Conservation (phyloP, 1,140 invertebrate species). For the Kradibia gibbosae region DNA sequence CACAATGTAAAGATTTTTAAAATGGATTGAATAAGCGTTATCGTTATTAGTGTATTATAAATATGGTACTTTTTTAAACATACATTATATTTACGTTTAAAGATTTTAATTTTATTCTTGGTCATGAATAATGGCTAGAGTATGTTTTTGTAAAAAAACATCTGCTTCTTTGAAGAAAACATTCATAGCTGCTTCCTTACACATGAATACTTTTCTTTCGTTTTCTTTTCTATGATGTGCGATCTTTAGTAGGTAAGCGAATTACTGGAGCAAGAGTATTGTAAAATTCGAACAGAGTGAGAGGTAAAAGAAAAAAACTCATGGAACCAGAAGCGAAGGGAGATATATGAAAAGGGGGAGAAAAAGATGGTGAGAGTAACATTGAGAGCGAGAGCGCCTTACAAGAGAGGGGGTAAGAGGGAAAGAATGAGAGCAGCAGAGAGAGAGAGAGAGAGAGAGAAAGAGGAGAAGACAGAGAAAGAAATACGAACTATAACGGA, state of each 20-base stretch:
- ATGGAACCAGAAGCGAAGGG: background rate
- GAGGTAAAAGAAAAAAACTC: background rate
- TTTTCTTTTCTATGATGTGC: background rate
- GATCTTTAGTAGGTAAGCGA: background rate
- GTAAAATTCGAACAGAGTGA: background rate
- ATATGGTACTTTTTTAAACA: too few species aligned
- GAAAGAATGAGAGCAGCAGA: background rate
- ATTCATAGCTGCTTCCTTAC: background rate
- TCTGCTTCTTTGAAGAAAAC: background rate
- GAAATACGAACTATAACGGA: background rate
- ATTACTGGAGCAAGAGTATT: background rate
- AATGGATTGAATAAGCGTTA: too few species aligned
- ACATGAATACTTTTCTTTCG: background rate
- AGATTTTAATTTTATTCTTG: too few species aligned
- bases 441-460: constrained; percentile 4
- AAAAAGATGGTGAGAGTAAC: background rate
- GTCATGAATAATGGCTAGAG: background rate
- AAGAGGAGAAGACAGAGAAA: background rate
- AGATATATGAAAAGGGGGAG: background rate
- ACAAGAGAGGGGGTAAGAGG: background rate
- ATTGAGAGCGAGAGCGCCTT: too few species aligned
- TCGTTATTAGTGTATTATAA: too few species aligned
- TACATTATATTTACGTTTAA: too few species aligned
- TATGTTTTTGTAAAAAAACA: background rate
- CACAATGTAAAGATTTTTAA: too few species aligned